A percentile compares a stretch with the other conserved stretches of the same genome.
phyloP scores from a whole-genome alignment of 1,140 invertebrate genomes.

The Drosophila tristis region DNA sequence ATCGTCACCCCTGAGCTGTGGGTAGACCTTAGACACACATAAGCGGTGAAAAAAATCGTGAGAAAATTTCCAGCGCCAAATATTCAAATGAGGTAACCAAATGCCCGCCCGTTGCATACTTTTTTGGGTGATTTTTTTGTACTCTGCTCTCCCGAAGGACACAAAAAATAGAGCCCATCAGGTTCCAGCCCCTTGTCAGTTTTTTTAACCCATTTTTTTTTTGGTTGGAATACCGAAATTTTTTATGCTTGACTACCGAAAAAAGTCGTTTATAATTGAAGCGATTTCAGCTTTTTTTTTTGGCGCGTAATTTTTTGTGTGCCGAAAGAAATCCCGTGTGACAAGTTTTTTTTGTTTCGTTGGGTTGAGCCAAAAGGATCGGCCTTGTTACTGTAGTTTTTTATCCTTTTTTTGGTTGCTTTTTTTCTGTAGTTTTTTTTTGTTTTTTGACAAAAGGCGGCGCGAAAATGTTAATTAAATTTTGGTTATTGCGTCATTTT shows the following conservation, averaged over 20 bases:
- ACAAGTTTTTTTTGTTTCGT: constrained; percentile 69
- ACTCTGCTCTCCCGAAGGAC: constrained; percentile 11
- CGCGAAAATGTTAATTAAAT: constrained; percentile 75
- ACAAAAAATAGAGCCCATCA: constrained; percentile 46
- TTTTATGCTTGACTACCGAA: constrained; percentile 78
- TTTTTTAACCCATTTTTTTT: constrained; percentile 77
- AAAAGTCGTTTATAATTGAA: constrained; percentile 79
- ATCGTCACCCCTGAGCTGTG: constrained; percentile 71
- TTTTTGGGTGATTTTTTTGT: constrained; percentile 65
- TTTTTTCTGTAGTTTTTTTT: constrained; percentile 37
- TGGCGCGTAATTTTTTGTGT: constrained; percentile 45
- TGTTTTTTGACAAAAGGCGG: constrained; percentile 26
- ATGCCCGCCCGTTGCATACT: constrained; percentile 63
- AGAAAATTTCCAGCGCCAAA: constrained; percentile 76
- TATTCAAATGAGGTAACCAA: constrained; percentile 74
- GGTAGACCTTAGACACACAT: constrained; percentile 32
- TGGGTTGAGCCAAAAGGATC: constrained; percentile 33
- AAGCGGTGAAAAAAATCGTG: constrained; percentile 67
- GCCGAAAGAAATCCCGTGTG: constrained; percentile 53
- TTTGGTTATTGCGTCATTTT: constrained; percentile 70
- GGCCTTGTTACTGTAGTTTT: constrained; percentile 58
- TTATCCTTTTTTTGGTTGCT: constrained; percentile 28
- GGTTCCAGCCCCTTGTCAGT: constrained; percentile 47
- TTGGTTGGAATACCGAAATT: constrained; percentile 39
- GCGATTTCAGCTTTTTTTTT: constrained; percentile 58